These are phyloP conservation scores for Ariopsis seemanni DNA, from an alignment of 2,113 vertebrate species.

Conservation along the genomic window DNA sequence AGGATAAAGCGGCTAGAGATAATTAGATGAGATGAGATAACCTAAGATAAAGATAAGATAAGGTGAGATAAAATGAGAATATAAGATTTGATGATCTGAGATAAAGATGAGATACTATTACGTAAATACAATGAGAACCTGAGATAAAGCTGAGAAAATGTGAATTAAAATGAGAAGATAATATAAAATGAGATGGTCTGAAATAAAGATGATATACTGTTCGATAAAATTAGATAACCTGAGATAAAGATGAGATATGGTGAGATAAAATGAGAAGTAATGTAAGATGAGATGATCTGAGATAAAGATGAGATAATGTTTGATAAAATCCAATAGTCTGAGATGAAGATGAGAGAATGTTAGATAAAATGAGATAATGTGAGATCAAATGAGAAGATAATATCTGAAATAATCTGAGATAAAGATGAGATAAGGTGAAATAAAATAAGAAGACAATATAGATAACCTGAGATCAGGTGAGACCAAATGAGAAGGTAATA, in stretches of 20 bases:
- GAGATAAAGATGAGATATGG: background rate
- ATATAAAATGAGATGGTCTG: background rate
- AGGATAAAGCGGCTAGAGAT: no score
- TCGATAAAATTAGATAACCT: background rate
- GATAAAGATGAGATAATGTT: no score
- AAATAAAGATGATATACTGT: background rate
- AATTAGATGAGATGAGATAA: no score
- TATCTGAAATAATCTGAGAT: no score
- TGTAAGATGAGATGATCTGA: no score
- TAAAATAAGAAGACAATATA: background rate
- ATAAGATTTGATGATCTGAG: background rate
- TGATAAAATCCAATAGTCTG: no score
- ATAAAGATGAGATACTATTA: background rate
- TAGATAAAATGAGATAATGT: no score
- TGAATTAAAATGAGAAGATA: background rate
- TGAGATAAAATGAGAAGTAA: no score
- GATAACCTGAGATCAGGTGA: background rate
- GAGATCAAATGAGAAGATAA: no score
- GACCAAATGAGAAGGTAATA: background rate
- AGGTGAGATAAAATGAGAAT: background rate
- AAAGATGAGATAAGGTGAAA: background rate
- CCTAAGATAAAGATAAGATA: no score
- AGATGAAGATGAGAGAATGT: no score
- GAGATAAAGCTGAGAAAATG: background rate
- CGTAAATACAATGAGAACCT: background rate